Evolutionary conservation across 2,888 invertebrate genomes (phyloP), one percentile per base, ranked within the genome.

Genomic region (Scaptomyza flava): DNA sequence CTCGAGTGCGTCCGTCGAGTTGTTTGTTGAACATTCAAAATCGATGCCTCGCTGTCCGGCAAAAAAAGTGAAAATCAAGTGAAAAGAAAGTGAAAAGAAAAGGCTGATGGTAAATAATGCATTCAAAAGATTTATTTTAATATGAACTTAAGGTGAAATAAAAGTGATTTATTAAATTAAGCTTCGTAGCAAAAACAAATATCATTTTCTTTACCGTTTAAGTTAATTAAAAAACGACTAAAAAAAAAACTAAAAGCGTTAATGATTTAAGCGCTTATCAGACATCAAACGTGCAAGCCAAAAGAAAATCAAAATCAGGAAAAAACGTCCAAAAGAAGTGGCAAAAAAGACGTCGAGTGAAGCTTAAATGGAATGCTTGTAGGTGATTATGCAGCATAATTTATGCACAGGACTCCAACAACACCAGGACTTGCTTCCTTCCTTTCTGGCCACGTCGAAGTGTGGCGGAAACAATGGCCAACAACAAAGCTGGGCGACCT

Each of bases 371-470:
- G 53, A 76, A 85, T 68, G 79, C 79, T 82, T 80, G 82, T 82
- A 81, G 85, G 74, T 85, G 87, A 87, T 85, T 85, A 85, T 85
- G 82, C 77, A 71, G 72, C 63, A 73, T 81, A 85, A 87, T 85
- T 85, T 85, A 87, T 87, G 87, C 85, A 71, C 69, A 67, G 64
- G 61, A 9, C 68, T 30, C 30, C 38, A 38, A 8, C 30, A 47
- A 17, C 51, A 47, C 36, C 41, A 52, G 31, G 48, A 59, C 43
- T 41, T 31, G 17, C 46, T 20, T 17, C 41, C 6, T 27, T 23
- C 23, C 4, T 23, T 23, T 23, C 23, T 27, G 34, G 31, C 48
- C 31, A 45, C 27, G 43, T 20, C 17, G 14, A 59, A 30, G 38
- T 34, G 51, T 2, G 4, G 47, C 20, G 53, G 41, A 46, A 68